Evolutionary conservation across 2,888 invertebrate genomes (phyloP), one percentile per base, ranked within the genome.

Genomic region (Scrobipalpa costella): DNA sequence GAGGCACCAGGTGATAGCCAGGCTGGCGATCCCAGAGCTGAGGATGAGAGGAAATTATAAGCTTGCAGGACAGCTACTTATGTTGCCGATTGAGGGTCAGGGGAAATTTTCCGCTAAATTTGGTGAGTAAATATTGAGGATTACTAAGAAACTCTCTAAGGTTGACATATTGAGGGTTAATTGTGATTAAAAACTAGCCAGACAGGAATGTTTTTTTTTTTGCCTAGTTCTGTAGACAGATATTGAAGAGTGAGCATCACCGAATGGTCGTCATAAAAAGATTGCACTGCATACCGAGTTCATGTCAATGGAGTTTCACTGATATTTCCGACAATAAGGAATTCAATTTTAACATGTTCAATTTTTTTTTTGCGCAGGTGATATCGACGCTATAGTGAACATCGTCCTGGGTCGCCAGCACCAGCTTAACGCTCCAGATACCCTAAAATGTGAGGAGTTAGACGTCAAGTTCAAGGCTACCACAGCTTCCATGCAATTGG

Each of bases 41-140:
- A 86, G 90, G 63, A 92, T 96, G 90, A 92, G 86, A 27, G 93
- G 95, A 0, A 88, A 93, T 65, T 96, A 96, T 79, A 89, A 85
- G 5, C 91, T 96, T 69, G 85, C 93, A 19, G 96, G 96, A 7
- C 93, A 94, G 70, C 92, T 96, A 40, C 85, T 96, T 69, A 93
- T 96, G 94, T 86, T 96, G 83, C 96, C 96, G 0, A 93, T 96
- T 59, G 85, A 91, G 8, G 96, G 96, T 58, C 90, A 93, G 2
- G 96, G 96, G 8, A 80, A 85, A 27, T 94, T 94, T 67, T 82
- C 86, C 15, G 94, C 95, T 57, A 95, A 94, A 81, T 95, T 95
- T 75, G 93, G 95, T 95, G 85, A 92, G 86, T 9, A 1, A 1
- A 1, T 63, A 21, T 67, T 68, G 17, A 17, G 17, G 8, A 2